Evolutionary conservation across 2,797 vertebrate genomes (phyloP).

Genomic region (Scolopax bukidnonensis): DNA sequence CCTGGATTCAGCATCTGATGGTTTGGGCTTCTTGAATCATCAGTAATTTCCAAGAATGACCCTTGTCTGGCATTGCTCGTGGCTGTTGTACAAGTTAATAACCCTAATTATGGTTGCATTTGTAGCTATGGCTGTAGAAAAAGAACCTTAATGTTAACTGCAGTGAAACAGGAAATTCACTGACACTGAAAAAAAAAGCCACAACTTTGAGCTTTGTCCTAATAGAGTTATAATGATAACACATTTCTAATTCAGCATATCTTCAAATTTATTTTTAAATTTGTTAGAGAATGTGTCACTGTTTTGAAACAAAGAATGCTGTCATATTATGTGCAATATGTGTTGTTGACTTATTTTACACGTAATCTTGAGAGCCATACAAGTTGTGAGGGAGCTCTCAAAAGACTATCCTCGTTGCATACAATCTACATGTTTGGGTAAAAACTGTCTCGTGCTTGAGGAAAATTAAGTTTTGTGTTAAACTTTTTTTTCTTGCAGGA

Average conservation of each 20-base stretch:
- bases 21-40: not conserved
- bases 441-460: not conserved
- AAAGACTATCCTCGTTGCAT: not conserved
- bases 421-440: not conserved
- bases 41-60: not conserved
- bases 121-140: not conserved
- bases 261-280: not conserved
- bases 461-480: not conserved
- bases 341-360: not conserved
- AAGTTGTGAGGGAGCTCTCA: not conserved
- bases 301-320: not conserved
- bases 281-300: not conserved
- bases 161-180: slow-evolving; percentile 41
- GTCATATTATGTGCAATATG: not conserved
- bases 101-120: not conserved
- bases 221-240: not conserved
- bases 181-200: not conserved
- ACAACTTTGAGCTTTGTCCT: not conserved
- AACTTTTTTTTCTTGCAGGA: not conserved
- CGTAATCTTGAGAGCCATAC: not conserved
- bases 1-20: not conserved
- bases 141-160: not conserved
- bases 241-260: not conserved
- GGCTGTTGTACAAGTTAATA: not conserved
- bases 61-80: not conserved